A percentile compares a stretch with the other conserved stretches of the same genome.
Conservation (phyloP, 2,113 vertebrate species). For the Ammodytes dubius region DNA sequence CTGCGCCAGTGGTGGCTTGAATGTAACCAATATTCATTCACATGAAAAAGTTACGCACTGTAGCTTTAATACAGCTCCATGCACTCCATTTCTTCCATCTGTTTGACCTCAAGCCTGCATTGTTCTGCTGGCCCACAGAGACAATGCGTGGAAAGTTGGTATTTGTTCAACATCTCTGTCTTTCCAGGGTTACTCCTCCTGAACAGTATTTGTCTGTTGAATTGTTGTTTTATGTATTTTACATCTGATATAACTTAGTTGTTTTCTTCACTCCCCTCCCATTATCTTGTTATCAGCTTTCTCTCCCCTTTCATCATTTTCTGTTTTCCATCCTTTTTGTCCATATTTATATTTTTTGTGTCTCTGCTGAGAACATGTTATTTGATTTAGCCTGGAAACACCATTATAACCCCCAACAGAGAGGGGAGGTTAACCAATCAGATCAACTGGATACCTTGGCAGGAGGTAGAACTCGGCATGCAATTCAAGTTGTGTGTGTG, state of each 20-base stretch:
- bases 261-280: neutral
- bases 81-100: conserved; percentile 24
- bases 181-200: neutral
- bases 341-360: neutral
- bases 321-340: neutral
- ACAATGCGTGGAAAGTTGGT: neutral
- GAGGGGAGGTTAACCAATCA: conserved; percentile 17
- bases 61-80: too few relatives aligned
- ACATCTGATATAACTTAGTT: neutral
- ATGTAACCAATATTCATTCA: too few relatives aligned
- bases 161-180: conserved; percentile 5
- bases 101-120: conserved; percentile 16
- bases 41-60: too few relatives aligned
- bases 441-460: conserved; percentile 44
- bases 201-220: neutral
- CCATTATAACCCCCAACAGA: conserved; percentile 49
- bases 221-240: neutral
- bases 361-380: conserved; percentile 47
- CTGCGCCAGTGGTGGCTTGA: too few relatives aligned
- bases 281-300: neutral
- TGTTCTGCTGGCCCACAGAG: neutral
- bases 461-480: conserved; percentile 22
- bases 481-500: neutral
- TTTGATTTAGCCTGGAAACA: conserved; percentile 69
- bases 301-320: neutral